Conservation (phyloP, 2,797 vertebrate genomes). For the Pristis pectinata region DNA sequence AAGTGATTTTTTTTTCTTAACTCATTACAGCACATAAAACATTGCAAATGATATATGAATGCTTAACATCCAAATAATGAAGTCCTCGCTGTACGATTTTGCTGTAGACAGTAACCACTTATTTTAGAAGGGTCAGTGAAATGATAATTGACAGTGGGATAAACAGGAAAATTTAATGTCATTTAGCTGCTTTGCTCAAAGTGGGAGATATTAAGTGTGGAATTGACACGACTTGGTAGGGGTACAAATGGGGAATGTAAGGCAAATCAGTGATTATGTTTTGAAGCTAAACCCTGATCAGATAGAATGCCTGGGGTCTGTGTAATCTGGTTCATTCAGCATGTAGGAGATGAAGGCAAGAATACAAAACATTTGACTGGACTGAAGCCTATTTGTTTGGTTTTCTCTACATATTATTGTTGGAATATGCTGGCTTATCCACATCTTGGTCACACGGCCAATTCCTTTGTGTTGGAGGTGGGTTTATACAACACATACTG, state of each 20-base stretch:
- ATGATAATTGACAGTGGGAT: neutral
- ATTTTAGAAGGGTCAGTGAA: neutral
- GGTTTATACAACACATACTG: neutral
- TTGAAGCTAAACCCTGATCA: neutral
- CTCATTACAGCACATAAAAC: neutral
- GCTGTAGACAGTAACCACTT: neutral
- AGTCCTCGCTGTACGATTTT: neutral
- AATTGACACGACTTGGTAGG: neutral
- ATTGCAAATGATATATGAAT: neutral
- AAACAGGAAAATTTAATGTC: neutral
- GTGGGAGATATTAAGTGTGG: neutral
- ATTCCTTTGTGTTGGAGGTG: neutral
- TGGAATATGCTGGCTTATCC: neutral
- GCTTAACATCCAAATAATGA: conserved; percentile 1
- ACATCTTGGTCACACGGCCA: neutral
- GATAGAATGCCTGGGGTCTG: neutral
- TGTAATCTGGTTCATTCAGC: neutral
- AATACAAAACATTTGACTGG: neutral
- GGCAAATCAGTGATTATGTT: neutral
- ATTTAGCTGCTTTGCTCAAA: neutral
- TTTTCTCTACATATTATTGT: neutral
- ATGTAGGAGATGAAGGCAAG: neutral
- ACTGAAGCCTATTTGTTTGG: neutral
- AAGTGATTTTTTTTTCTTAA: neutral
- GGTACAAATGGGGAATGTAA: neutral